phyloP scores from a whole-genome alignment of 2,888 invertebrate species.

The Netelia inedita region DNA sequence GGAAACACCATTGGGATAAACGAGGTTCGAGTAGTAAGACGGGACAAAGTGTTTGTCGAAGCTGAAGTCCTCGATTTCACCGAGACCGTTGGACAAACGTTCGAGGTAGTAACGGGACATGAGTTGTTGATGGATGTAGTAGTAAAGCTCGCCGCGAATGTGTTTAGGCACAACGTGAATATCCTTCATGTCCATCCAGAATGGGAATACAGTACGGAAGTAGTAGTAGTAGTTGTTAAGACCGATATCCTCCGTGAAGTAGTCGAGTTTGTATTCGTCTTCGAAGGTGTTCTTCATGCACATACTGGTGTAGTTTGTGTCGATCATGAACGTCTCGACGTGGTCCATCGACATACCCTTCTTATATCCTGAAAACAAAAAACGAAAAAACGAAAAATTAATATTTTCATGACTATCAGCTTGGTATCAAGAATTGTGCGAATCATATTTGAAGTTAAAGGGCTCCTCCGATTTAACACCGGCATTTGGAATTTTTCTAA shows the following conservation, averaged over 20 bases:
- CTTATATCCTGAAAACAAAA: constrained; percentile 65
- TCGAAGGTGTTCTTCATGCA: constrained; percentile 85
- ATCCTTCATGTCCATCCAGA: constrained; percentile 88
- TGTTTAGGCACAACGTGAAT: constrained; percentile 85
- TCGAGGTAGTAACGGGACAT: constrained; percentile 90
- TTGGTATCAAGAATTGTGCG: not conserved
- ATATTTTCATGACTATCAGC: not conserved
- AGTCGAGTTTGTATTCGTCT: constrained; percentile 88
- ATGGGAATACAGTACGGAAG: constrained; percentile 89
- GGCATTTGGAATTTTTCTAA: not conserved
- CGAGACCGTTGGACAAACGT: constrained; percentile 88
- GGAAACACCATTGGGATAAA: constrained; percentile 88
- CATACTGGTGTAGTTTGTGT: constrained; percentile 88
- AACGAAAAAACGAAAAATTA: constrained; percentile 1
- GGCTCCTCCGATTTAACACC: not conserved
- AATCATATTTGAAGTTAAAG: not conserved
- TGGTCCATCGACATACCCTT: constrained; percentile 69
- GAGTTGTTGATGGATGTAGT: constrained; percentile 89
- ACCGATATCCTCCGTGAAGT: constrained; percentile 90
- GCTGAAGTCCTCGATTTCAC: constrained; percentile 87
- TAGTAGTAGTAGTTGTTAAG: constrained; percentile 90
- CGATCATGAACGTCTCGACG: constrained; percentile 77
- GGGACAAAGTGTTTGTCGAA: constrained; percentile 86
- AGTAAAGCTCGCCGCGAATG: constrained; percentile 89
- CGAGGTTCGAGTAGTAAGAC: constrained; percentile 88